Base-by-base conservation (phyloP, 2,113 vertebrate species). In the Oryzias melastigma region DNA sequence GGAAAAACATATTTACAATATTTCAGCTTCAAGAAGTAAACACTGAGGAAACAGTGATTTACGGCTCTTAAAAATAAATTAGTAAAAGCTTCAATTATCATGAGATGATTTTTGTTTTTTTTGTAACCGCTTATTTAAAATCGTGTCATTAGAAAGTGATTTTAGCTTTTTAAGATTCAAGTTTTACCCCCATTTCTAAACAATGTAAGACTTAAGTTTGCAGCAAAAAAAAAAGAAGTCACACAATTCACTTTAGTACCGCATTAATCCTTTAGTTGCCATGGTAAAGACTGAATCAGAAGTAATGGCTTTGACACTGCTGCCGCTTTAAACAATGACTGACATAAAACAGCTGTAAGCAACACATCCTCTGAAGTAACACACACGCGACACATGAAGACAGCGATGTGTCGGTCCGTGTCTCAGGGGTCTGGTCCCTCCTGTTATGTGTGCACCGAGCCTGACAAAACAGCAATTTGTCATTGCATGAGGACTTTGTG, bases 1-100 rank as follows among this genome's bases (percentile, higher is more conserved):
- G 83, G 83, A 61, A 64, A 22, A 75, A 75, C 60, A 46, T 76
- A 80, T 77, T 60, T 85, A 82, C 80, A 82, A 22, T 52, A 51
- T 66, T 20, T 51, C 58, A 40, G 59, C 58, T 35, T 13, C 7
- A 12, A 35, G 35, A 35, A 12, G 8, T 19, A 55, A 40, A 58
- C 7, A 17, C 27, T 35, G 35, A 12, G 25, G 25, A 27, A 27
- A 27, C 25, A 27, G 10, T 12, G 10, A 10, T 35, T 35, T 12
- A 10, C 8, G 3, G 8, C 3, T 35, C 35, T 10, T 35, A 35
- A 12, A 13, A 12, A 12, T 35, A 35, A 35, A 35, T 35, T 12
- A 35, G 35, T 35, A 35, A 35, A 35, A 35, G 35, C 35, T 35
- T 35, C 35, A 35, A 35, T 35, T 35, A 35, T 35, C 10, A 35